Evolutionary conservation across 2,888 invertebrate species (phyloP).

Genomic region (Eupithecia exiguata): DNA sequence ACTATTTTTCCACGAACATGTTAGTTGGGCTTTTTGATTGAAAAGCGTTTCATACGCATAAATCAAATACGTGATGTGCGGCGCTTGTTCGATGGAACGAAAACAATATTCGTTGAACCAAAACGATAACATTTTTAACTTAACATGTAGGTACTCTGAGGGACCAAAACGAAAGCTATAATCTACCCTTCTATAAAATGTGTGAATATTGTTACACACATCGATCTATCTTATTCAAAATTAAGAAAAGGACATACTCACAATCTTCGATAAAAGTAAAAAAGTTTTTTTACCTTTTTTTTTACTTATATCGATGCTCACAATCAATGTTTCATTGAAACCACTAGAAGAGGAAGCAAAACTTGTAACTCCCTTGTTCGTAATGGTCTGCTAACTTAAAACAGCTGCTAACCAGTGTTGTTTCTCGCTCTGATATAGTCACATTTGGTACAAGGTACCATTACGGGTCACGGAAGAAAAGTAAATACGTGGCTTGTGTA

Average conservation of each 20-base stretch:
- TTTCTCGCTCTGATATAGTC: no score
- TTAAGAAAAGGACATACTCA: not conserved
- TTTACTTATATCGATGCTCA: no score
- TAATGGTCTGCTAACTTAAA: no score
- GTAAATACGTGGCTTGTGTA: slow-evolving; percentile 1
- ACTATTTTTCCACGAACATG: slow-evolving; percentile 2
- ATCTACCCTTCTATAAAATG: not conserved
- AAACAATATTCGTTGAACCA: slow-evolving; percentile 8
- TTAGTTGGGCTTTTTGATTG: not conserved
- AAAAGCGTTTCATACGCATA: slow-evolving; percentile 6
- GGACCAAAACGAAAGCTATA: not conserved
- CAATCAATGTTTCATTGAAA: not conserved
- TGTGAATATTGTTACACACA: not conserved
- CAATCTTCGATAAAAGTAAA: no score
- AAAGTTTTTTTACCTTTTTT: no score
- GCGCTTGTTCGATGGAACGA: not conserved
- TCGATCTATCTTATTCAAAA: not conserved
- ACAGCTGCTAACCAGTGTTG: no score
- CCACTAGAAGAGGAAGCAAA: no score
- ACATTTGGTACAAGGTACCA: slow-evolving; percentile 3
- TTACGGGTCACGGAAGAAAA: not conserved
- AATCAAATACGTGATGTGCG: slow-evolving; percentile 4
- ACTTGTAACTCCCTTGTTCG: no score
- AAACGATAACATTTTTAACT: not conserved
- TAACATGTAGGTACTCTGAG: not conserved